Percentiles rank a stretch among this genome's conserved stretches.
phyloP scores from a whole-genome alignment of 2,888 invertebrate genomes.

The Spilosoma lubricipeda region DNA sequence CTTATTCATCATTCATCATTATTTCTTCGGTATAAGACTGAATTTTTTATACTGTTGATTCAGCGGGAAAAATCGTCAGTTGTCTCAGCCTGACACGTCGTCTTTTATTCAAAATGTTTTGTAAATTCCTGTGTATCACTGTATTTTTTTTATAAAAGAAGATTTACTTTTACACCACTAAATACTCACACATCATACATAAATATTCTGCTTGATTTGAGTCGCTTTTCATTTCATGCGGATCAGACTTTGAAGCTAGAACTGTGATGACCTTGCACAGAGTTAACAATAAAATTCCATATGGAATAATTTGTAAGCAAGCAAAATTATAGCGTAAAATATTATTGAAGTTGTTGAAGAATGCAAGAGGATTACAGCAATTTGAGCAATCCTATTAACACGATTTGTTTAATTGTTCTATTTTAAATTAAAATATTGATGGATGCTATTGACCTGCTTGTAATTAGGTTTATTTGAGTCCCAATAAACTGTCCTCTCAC shows the following conservation, averaged over 20 bases:
- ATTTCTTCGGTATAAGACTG: neutral
- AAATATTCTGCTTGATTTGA: too few species aligned
- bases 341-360: neutral
- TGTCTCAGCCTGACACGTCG: neutral
- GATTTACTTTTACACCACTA: too few species aligned
- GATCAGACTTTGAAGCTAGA: too few species aligned
- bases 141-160: too few species aligned
- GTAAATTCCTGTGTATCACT: too few species aligned
- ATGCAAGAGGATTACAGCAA: neutral
- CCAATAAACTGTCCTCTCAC: slow-evolving; percentile 45
- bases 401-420: too few species aligned
- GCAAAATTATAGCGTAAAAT: neutral
- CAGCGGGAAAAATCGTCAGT: neutral
- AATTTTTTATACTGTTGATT: neutral
- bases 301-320: neutral
- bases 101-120: too few species aligned
- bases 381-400: neutral
- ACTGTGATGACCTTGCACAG: too few species aligned
- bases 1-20: neutral
- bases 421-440: slow-evolving; percentile 6
- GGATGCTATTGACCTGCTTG: slow-evolving; percentile 51
- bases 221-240: too few species aligned
- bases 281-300: too few species aligned
- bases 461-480: slow-evolving; percentile 49
- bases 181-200: too few species aligned